phyloP scores from a whole-genome alignment of 2,888 invertebrate genomes.

The Branchellion lobata region DNA sequence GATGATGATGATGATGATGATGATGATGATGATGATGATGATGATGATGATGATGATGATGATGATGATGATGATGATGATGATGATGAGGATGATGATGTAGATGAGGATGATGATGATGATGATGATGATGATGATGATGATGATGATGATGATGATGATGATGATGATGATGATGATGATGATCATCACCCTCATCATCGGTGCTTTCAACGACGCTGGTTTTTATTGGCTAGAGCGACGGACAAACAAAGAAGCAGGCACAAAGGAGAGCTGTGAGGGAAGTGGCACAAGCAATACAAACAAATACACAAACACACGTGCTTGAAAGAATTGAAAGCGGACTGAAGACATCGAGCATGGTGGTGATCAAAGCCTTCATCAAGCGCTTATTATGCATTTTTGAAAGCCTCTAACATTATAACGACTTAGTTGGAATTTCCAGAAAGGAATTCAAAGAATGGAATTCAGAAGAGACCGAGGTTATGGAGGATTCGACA shows the following conservation, averaged over 20 bases:
- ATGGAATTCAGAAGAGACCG: too few relatives aligned
- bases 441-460: too few relatives aligned
- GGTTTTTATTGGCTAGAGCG: not conserved
- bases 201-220: too few relatives aligned
- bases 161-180: not conserved
- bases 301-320: not conserved
- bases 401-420: too few relatives aligned
- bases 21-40: conserved; percentile 32
- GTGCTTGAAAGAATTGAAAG: not conserved
- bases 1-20: conserved; percentile 30
- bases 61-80: conserved; percentile 17
- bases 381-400: too few relatives aligned
- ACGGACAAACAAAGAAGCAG: not conserved
- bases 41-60: conserved; percentile 31
- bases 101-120: too few relatives aligned
- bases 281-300: not conserved
- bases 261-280: not conserved
- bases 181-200: too few relatives aligned
- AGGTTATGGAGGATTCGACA: too few relatives aligned
- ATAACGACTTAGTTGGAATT: too few relatives aligned
- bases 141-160: conserved; percentile 14
- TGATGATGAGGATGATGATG: too few relatives aligned
- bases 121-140: conserved; percentile 23
- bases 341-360: too few relatives aligned
- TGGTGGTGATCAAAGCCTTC: too few relatives aligned